Evolutionary conservation across 1,140 invertebrate species (phyloP).

Genomic region (Berghia stephanieae): DNA sequence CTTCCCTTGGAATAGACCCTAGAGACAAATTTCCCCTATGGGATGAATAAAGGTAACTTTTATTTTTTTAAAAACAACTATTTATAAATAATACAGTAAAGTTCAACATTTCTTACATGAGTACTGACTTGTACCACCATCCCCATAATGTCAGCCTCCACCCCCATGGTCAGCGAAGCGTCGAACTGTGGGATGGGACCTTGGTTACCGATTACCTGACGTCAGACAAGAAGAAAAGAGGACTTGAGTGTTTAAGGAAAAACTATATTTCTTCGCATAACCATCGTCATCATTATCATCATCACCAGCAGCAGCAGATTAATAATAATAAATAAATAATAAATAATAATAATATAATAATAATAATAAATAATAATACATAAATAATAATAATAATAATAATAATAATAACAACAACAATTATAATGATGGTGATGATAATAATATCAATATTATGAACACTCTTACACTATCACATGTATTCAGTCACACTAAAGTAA

Average conservation of each 20-base stretch:
- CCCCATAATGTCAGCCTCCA: conserved; percentile 69
- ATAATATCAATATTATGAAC: too few species aligned
- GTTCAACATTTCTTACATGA: too few species aligned
- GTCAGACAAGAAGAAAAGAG: not conserved
- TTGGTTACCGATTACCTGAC: conserved; percentile 70
- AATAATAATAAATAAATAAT: not conserved
- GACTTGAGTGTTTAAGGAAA: not conserved
- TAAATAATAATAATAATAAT: not conserved
- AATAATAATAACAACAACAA: not conserved
- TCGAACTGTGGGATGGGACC: conserved; percentile 68
- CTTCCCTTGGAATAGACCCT: too few species aligned
- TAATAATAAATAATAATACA: not conserved
- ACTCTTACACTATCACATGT: too few species aligned
- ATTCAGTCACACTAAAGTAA: too few species aligned
- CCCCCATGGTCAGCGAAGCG: conserved; percentile 69
- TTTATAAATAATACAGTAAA: too few species aligned
- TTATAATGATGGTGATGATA: too few species aligned
- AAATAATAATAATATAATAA: not conserved
- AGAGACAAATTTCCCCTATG: too few species aligned
- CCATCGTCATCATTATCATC: not conserved
- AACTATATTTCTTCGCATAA: not conserved
- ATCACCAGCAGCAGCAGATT: not conserved
- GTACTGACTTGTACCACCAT: too few species aligned
- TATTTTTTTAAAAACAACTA: too few species aligned
- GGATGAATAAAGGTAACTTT: too few species aligned